Conservation (phyloP, 2,797 vertebrate species). For the Macrochelys suwanniensis region DNA sequence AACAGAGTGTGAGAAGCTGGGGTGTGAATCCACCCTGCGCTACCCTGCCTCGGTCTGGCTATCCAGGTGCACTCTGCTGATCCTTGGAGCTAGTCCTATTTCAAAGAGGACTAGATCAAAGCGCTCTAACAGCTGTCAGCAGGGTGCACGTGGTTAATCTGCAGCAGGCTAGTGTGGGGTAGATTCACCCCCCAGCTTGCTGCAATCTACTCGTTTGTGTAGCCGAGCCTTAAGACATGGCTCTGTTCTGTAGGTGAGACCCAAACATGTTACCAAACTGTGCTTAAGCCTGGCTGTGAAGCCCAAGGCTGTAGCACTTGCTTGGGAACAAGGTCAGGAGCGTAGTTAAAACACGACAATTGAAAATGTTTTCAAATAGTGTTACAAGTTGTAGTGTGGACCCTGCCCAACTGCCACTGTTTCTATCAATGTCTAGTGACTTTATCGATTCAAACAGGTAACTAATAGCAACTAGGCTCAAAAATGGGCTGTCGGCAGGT, state of each 20-base stretch:
- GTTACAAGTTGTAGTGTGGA: neutral
- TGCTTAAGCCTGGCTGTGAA: neutral
- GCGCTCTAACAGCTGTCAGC: neutral
- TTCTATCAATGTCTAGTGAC: neutral
- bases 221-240: neutral
- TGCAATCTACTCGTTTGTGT: neutral
- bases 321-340: constrained; percentile 24
- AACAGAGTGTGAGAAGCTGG: neutral
- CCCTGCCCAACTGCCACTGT: neutral
- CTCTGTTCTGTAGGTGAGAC: neutral
- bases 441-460: constrained; percentile 54
- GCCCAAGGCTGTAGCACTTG: neutral
- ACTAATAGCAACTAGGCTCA: neutral
- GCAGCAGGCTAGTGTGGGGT: neutral
- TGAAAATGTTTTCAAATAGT: constrained; percentile 37
- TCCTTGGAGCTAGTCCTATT: neutral
- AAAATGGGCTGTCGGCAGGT: constrained; percentile 38
- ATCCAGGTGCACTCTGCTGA: neutral
- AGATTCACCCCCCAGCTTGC: neutral
- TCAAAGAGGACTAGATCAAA: neutral
- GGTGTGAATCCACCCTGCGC: neutral
- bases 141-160: neutral
- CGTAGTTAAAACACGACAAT: constrained; percentile 39
- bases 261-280: neutral
- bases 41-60: neutral